Conservation (phyloP, 2,797 vertebrate species). For the Prionace glauca region DNA sequence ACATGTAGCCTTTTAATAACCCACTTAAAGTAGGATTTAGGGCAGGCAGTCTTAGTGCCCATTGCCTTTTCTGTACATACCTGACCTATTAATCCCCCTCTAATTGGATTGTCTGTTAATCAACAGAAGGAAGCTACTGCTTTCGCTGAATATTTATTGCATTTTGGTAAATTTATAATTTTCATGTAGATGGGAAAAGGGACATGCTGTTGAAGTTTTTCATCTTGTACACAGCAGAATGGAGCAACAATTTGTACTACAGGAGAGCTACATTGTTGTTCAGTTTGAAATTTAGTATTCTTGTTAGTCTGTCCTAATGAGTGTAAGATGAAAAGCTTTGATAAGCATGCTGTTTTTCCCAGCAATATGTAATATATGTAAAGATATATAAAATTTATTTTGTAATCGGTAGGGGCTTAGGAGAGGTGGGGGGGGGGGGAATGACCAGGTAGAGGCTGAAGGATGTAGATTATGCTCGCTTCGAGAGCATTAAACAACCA, state of each 20-base stretch:
- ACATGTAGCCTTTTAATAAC: background rate
- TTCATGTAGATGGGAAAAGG: background rate
- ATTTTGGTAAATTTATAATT: background rate
- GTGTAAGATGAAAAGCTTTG: no score
- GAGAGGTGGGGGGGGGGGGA: no score
- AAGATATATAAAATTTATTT: constrained; percentile 17
- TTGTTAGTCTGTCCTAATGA: no score
- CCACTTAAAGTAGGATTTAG: background rate
- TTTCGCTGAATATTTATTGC: constrained; percentile 10
- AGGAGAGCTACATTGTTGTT: no score
- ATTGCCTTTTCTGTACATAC: background rate
- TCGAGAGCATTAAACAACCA: background rate
- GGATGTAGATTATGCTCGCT: background rate
- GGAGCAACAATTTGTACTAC: no score
- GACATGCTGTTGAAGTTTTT: no score
- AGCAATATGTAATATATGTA: background rate
- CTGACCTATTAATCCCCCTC: no score
- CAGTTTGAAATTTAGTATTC: no score
- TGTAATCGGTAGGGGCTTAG: background rate
- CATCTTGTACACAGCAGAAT: no score
- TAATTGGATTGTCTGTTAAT: background rate
- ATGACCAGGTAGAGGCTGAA: background rate
- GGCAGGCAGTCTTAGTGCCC: background rate
- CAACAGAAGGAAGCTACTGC: background rate
- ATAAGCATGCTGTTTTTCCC: no score